phyloP scores from a whole-genome alignment of 2,888 invertebrate species.

The Polydrusus pterygomalis region DNA sequence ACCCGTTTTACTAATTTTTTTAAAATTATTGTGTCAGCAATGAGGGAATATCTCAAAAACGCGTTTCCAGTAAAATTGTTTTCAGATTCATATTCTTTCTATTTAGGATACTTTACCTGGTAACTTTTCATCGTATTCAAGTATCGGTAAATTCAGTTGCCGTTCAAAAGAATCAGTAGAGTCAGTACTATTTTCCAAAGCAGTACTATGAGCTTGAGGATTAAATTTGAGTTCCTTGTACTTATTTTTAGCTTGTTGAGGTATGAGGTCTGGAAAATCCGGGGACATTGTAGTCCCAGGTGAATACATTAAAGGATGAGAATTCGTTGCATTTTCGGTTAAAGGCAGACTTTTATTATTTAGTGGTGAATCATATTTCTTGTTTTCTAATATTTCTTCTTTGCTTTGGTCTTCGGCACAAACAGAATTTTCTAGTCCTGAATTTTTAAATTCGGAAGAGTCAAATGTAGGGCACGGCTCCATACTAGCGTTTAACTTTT shows the following conservation, averaged over 20 bases:
- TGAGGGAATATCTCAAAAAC: too few relatives aligned
- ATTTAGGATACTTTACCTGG: slow-evolving; percentile 64
- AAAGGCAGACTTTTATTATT: slow-evolving; percentile 43
- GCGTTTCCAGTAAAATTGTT: too few relatives aligned
- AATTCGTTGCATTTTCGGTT: slow-evolving; percentile 68
- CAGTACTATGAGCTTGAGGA: slow-evolving; percentile 67
- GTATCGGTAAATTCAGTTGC: slow-evolving; percentile 61
- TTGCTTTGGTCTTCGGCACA: slow-evolving; percentile 17
- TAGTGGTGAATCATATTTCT: slow-evolving; percentile 26
- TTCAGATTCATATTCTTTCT: too few relatives aligned
- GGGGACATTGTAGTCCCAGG: slow-evolving; percentile 67
- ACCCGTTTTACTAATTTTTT: too few relatives aligned
- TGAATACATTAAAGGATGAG: slow-evolving; percentile 70
- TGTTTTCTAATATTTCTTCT: slow-evolving; percentile 17
- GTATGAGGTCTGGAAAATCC: slow-evolving; percentile 70
- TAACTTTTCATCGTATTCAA: slow-evolving; percentile 66
- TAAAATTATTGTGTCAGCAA: too few relatives aligned
- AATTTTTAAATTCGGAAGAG: slow-evolving; percentile 4
- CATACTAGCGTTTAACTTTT: slow-evolving; percentile 10
- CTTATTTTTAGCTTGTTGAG: slow-evolving; percentile 66
- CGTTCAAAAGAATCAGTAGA: slow-evolving; percentile 61
- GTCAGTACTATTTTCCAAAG: slow-evolving; percentile 58
- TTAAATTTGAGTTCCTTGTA: slow-evolving; percentile 64
- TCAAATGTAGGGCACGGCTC: slow-evolving; percentile 35
- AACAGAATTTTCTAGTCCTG: slow-evolving; percentile 8